Base-by-base conservation (phyloP, 2,113 vertebrate species). In the Osmerus eperlanus region DNA sequence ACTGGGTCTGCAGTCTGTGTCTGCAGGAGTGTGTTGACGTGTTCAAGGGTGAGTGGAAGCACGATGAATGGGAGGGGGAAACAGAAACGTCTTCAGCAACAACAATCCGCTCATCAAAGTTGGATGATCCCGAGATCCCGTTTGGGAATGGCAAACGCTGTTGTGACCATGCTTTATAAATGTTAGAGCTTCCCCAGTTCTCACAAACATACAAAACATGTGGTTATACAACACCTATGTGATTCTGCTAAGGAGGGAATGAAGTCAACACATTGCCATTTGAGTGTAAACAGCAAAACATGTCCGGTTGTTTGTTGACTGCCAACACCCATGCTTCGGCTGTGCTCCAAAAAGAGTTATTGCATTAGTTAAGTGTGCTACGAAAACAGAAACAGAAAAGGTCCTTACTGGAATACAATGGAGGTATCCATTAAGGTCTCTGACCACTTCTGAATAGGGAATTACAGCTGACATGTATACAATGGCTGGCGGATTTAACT, bases 251-350 rank as follows among this genome's bases (percentile, higher is more conserved):
- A 53, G 28, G 28, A 29, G 18, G 59, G 70, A 29, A 60, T 4
- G 51, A 81, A 65, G 78, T 74, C 51, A 81, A 75, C 69, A 81
- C 76, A 75, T 68, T 79, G 69, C 65, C 64, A n/a, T 61, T 19
- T 28, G 78, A 81, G 58, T 82, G 80, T 78, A 83, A 87, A 87
- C 84, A 78, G 78, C 61, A 82, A 76, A 78, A 82, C 75, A 77
- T 85, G 83, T 72, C 80, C 63, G 32, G 69, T 68, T 4, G 32
- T 56, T 58, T 73, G 60, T 73, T 60, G 76, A 68, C 75, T 67
- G 71, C 52, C 28, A 74, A 80, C 66, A 3, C 86, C 86, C 77
- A 83, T 84, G 15, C 81, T 75, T 83, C 78, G 79, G 73, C 77
- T 82, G 75, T 74, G 64, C 73, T 70, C 55, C 63, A 73, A 79